phyloP scores from a whole-genome alignment of 2,113 vertebrate genomes.

The Tragelaphus scriptus region DNA sequence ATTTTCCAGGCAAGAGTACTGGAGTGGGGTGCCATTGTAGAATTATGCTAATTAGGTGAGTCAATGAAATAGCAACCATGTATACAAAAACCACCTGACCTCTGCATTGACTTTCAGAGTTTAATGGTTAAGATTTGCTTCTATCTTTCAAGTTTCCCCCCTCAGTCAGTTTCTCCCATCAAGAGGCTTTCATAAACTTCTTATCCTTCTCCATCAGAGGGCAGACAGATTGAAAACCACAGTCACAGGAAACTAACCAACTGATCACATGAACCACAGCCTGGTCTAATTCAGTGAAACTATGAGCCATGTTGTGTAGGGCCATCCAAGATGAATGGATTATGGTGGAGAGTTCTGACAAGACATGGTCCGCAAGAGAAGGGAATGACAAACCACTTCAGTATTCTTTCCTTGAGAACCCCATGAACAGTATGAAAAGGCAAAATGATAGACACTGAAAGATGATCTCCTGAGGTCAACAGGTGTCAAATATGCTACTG shows the following conservation, averaged over 20 bases:
- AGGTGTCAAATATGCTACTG: no score
- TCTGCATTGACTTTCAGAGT: neutral
- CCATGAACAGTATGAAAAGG: neutral
- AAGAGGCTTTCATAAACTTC: neutral
- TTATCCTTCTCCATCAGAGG: neutral
- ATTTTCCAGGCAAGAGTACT: no score
- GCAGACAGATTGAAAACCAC: neutral
- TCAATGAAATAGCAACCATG: neutral
- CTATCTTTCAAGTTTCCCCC: neutral
- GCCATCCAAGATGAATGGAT: neutral
- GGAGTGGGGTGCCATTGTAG: no score
- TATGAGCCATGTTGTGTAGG: neutral
- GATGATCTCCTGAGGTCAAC: fast-evolving
- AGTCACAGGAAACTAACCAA: neutral
- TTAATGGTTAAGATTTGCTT: neutral
- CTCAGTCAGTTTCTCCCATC: neutral
- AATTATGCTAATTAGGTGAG: neutral
- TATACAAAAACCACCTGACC: neutral
- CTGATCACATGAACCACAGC: neutral
- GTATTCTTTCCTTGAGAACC: neutral
- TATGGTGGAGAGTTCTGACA: neutral
- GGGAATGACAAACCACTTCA: neutral
- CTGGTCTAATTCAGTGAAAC: neutral
- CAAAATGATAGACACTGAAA: neutral
- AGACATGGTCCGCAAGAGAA: neutral